Evolutionary conservation across 92 coral and sea anemone genomes (phyloP).

Genomic region (Paragorgia papillata): DNA sequence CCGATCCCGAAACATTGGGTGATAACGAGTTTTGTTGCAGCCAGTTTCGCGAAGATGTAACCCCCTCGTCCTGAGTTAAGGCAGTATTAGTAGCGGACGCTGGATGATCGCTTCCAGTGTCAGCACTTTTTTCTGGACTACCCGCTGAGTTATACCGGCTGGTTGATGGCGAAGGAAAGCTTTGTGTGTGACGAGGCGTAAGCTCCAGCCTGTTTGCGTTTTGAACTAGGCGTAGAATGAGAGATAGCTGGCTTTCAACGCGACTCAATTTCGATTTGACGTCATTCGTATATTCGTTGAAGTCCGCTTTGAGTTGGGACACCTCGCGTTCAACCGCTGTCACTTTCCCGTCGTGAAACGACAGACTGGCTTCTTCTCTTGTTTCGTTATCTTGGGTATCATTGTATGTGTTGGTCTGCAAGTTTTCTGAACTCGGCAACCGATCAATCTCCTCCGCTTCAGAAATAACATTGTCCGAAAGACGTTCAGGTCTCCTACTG

Average conservation of each 20-base stretch:
- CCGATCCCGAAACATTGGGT: not conserved
- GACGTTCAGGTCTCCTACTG: not conserved
- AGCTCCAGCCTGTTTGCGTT: not conserved
- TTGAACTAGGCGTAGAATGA: not conserved
- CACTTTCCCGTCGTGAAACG: not conserved
- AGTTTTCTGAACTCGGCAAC: not conserved
- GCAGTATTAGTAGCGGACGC: not conserved
- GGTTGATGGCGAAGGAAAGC: constrained; percentile 7
- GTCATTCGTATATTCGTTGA: not conserved
- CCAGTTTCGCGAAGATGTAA: constrained; percentile 15
- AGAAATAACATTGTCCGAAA: not conserved
- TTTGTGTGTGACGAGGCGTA: constrained; percentile 8
- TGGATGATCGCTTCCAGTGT: not conserved
- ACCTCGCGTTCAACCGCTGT: not conserved
- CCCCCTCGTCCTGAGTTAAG: constrained; percentile 2
- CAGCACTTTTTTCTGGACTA: too few relatives aligned
- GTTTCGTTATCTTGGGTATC: not conserved
- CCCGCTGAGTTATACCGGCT: not conserved
- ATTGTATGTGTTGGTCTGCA: not conserved
- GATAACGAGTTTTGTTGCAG: not conserved
- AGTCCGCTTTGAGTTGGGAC: constrained; percentile 6
- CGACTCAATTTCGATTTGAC: constrained; percentile 18
- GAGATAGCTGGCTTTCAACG: constrained; percentile 10
- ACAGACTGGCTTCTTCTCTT: constrained; percentile 24
- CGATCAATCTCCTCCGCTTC: not conserved